A percentile compares a stretch with the other conserved stretches of the same genome.
phyloP scores from a whole-genome alignment of 2,113 vertebrate genomes.

The Daboia siamensis region DNA sequence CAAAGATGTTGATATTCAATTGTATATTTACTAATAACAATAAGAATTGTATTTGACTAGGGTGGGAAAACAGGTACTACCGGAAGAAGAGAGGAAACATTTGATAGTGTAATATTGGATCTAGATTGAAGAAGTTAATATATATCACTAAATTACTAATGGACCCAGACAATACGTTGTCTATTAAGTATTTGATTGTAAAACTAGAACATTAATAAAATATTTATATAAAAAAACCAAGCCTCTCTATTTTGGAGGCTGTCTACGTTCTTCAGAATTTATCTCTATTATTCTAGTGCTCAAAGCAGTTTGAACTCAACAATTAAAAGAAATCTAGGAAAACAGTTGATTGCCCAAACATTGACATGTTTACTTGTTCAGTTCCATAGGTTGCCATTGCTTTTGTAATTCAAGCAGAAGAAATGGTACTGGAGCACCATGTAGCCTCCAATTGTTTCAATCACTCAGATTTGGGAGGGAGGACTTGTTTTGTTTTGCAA shows the following conservation, averaged over 20 bases:
- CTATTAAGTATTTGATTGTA: too few species aligned
- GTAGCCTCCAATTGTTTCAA: background rate
- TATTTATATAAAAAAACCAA: background rate
- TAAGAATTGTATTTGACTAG: too few species aligned
- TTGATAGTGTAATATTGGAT: too few species aligned
- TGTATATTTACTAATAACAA: too few species aligned
- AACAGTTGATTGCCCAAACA: background rate
- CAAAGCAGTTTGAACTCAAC: background rate
- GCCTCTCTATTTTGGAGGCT: background rate
- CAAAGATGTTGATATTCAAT: too few species aligned
- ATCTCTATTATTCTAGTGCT: background rate
- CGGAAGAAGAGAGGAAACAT: too few species aligned
- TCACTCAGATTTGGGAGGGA: background rate
- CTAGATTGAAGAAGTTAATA: too few species aligned
- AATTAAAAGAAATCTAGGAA: background rate
- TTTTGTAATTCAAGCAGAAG: background rate
- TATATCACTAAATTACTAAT: too few species aligned
- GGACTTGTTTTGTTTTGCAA: background rate
- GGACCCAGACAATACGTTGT: too few species aligned
- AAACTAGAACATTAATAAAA: too few species aligned
- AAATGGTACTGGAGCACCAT: background rate
- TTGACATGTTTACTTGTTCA: background rate
- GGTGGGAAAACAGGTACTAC: too few species aligned
- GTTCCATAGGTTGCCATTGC: background rate
- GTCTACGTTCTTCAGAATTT: background rate